phyloP scores from a whole-genome alignment of 2,888 invertebrate species.

The Volucella zonaria region DNA sequence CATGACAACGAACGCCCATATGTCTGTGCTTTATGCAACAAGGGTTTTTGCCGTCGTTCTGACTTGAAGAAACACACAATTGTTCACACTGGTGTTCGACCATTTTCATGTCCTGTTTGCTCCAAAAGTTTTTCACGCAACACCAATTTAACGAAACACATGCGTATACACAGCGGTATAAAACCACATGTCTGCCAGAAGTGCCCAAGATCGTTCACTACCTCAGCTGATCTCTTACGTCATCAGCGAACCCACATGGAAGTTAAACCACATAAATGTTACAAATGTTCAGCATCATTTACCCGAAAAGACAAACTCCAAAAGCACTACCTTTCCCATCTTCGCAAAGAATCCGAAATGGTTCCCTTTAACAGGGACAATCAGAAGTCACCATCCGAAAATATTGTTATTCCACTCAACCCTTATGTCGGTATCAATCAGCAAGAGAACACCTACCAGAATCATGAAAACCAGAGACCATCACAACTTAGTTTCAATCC shows the following conservation, averaged over 20 bases:
- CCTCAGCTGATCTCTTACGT: conserved; percentile 86
- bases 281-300: conserved; percentile 87
- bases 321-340: conserved; percentile 86
- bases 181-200: conserved; percentile 89
- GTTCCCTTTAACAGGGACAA: conserved; percentile 65
- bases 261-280: conserved; percentile 86
- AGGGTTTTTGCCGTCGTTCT: conserved; percentile 88
- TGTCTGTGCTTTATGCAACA: conserved; percentile 87
- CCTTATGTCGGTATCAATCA: conserved; percentile 75
- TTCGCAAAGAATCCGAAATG: conserved; percentile 77
- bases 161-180: conserved; percentile 88
- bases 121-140: conserved; percentile 90
- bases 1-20: conserved; percentile 89
- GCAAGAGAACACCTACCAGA: conserved; percentile 6
- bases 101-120: conserved; percentile 89
- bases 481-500: conserved; percentile 9
- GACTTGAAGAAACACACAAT: conserved; percentile 89
- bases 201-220: conserved; percentile 89
- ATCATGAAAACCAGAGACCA: conserved; percentile 11
- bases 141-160: conserved; percentile 90
- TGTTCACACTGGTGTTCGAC: conserved; percentile 89
- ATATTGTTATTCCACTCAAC: conserved; percentile 74
- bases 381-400: conserved; percentile 58
- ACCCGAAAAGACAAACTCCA: conserved; percentile 87
- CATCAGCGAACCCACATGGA: conserved; percentile 88